Base-by-base conservation (phyloP, 1,140 invertebrate genomes). In the Frieseomelitta varia region DNA sequence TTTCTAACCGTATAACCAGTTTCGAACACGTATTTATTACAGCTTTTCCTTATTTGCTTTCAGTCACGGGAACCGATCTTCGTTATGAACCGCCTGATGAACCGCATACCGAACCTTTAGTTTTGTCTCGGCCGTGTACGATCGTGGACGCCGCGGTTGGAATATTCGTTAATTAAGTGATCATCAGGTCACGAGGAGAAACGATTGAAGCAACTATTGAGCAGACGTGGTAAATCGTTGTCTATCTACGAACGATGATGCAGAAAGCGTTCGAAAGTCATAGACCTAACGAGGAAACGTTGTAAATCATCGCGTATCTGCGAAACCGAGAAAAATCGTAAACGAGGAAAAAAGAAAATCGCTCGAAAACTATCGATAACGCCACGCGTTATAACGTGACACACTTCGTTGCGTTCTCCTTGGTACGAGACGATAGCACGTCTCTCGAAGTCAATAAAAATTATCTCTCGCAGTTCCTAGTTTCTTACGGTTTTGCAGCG, bases 41-140 rank as follows among this genome's bases (percentile, higher is more conserved):
- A 69, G 81, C 75, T 83, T 83, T 83, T 78, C 81, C 81, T 83
- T 83, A 69, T 78, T 78, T 83, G 74, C 63, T 83, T 83, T 69
- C 75, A 83, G 75, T 78, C 74, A 69, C 81, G 63, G 81, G 55
- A 69, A 68, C 74, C 68, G 67, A 77, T 83, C 81, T 83, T 83
- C 75, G 27, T 83, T 83, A 83, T 69, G 65, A 78, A 78, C 81
- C 12, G 19, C 24, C 53, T n/a, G 30, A 39, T 8, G 39, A 47
- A 47, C 39, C n/a, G n/a, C 21, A 11, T 53, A 73, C 67, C 68
- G 75, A 74, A 81, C 39, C 39, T 24, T 47, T 71, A 51, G 24
- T 58, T 73, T 72, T 14, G 65, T 56, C 53, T 19, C 79, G 34
- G 4, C 27, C 39, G 39, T 47, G 34, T 39, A 39, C 12, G 39